These are phyloP conservation scores for Eupelmus urozonus DNA, from an alignment of 2,888 invertebrate genomes.

Conservation along the genomic window DNA sequence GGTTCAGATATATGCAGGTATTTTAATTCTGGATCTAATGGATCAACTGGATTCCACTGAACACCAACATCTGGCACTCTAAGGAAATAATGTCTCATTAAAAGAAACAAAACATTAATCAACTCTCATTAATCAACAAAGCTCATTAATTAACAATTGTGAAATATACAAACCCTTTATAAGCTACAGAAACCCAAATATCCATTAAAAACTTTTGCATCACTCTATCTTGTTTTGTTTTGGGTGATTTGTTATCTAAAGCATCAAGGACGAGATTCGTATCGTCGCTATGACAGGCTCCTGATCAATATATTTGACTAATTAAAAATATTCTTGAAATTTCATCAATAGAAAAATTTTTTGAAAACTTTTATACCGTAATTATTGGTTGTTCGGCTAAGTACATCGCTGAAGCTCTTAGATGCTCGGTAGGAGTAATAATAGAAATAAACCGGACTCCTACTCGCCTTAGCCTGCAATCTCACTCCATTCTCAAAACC, in stretches of 20 bases:
- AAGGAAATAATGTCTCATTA: background rate
- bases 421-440: slow-evolving; percentile 81
- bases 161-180: no score
- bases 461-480: slow-evolving; percentile 77
- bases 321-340: no score
- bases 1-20: slow-evolving; percentile 6
- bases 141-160: no score
- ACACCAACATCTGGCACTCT: background rate
- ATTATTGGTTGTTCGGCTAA: slow-evolving; percentile 79
- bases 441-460: slow-evolving; percentile 82
- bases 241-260: no score
- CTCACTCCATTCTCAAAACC: slow-evolving; percentile 81
- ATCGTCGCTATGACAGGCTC: no score
- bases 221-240: no score
- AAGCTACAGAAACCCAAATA: no score
- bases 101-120: background rate
- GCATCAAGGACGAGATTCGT: no score
- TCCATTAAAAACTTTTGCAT: no score
- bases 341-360: no score
- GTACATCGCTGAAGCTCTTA: slow-evolving; percentile 79
- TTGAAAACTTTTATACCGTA: slow-evolving; percentile 78
- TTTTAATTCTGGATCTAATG: background rate
- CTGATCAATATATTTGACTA: no score
- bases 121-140: no score
- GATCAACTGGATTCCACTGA: slow-evolving; percentile 17